These are phyloP conservation scores for Drosophila meridionalis DNA, from an alignment of 2,888 invertebrate genomes.

Conservation along the genomic window DNA sequence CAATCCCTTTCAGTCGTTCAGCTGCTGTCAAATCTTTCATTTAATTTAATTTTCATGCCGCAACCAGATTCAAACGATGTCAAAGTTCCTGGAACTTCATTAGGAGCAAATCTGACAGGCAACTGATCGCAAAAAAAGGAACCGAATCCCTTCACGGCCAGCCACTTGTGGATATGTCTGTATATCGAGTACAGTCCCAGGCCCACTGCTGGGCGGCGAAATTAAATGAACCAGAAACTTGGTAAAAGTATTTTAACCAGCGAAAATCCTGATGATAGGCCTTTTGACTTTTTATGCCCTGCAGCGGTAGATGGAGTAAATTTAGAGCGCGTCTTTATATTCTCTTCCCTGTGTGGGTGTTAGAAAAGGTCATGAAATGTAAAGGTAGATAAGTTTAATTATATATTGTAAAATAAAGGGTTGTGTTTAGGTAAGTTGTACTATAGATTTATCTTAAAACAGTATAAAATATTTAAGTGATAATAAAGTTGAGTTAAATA, in stretches of 20 bases:
- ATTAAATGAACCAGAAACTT: constrained; percentile 75
- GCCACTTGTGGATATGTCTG: constrained; percentile 70
- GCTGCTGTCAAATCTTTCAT: constrained; percentile 41
- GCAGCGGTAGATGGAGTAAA: constrained; percentile 9
- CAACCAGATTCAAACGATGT: constrained; percentile 42
- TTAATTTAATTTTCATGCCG: constrained; percentile 60
- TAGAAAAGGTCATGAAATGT: no score
- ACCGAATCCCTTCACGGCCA: constrained; percentile 48
- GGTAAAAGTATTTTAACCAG: constrained; percentile 60
- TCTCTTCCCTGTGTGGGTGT: no score
- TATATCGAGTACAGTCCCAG: constrained; percentile 7
- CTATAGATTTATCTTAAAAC: background rate
- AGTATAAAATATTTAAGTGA: background rate
- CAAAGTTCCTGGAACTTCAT: constrained; percentile 73
- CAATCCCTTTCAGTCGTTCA: constrained; percentile 6
- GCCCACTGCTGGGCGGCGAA: constrained; percentile 26
- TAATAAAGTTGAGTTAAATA: no score
- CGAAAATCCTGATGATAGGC: constrained; percentile 51
- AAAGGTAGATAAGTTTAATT: background rate
- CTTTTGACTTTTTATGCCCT: constrained; percentile 39
- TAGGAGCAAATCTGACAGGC: constrained; percentile 68
- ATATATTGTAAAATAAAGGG: background rate
- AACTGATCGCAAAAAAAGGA: constrained; percentile 40
- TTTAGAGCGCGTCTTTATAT: background rate
- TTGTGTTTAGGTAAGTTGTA: background rate